Percentiles rank a stretch among this genome's conserved stretches.
phyloP scores from a whole-genome alignment of 2,888 invertebrate species.

The Trichopria drosophilae region DNA sequence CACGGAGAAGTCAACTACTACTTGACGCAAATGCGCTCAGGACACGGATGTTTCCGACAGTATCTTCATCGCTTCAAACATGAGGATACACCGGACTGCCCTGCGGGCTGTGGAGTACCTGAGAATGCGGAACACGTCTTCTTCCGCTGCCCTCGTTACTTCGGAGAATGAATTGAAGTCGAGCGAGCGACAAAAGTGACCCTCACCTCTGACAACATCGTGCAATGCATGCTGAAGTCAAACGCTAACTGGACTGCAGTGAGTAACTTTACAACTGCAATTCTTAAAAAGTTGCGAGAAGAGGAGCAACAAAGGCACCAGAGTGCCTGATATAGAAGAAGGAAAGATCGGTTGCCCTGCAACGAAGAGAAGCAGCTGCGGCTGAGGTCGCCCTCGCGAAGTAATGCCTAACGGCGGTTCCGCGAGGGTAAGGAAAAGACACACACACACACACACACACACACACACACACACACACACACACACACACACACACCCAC shows the following conservation, averaged over 20 bases:
- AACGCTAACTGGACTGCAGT: slow-evolving; percentile 5
- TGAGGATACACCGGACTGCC: slow-evolving; percentile 21
- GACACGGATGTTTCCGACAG: slow-evolving; percentile 21
- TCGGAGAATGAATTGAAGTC: slow-evolving; percentile 10
- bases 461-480: too few relatives aligned
- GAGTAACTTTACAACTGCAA: not conserved
- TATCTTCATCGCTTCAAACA: slow-evolving; percentile 15
- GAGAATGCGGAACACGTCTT: slow-evolving; percentile 31
- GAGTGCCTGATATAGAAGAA: slow-evolving; percentile 4
- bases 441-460: too few relatives aligned
- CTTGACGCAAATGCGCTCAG: slow-evolving; percentile 20
- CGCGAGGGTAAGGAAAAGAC: slow-evolving; percentile 10
- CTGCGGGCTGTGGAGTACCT: slow-evolving; percentile 6
- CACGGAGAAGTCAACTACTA: slow-evolving; percentile 21
- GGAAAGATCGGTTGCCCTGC: not conserved
- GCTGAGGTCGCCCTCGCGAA: slow-evolving; percentile 18
- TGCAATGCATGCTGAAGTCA: slow-evolving; percentile 11
- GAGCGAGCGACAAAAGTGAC: not conserved
- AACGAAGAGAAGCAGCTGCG: not conserved
- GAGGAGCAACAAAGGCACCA: slow-evolving; percentile 13
- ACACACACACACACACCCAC: too few relatives aligned
- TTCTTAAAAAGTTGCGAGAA: slow-evolving; percentile 5
- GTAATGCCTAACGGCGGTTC: slow-evolving; percentile 24
- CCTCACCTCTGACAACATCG: slow-evolving; percentile 16
- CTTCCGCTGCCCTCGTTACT: slow-evolving; percentile 29